Percentiles rank a stretch among this genome's conserved stretches.
Evolutionary conservation across 2,113 vertebrate species (phyloP).

Genomic region (Sphyrna mokarran): DNA sequence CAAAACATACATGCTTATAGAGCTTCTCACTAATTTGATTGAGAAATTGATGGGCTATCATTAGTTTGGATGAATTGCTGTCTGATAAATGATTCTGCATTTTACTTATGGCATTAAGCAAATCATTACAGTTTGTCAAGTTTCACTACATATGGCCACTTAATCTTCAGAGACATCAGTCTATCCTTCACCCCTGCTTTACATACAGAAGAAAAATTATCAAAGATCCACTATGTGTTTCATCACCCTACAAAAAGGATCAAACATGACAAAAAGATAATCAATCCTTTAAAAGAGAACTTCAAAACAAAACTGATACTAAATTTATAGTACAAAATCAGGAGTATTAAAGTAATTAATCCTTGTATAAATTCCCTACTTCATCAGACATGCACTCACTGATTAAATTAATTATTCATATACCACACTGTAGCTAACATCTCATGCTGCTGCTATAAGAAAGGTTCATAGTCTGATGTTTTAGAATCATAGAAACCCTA

Average conservation of each 20-base stretch:
- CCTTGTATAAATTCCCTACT: not conserved
- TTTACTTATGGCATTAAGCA: not conserved
- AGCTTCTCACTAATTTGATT: not conserved
- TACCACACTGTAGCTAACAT: not conserved
- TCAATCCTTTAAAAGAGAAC: not conserved
- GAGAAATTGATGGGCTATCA: not conserved
- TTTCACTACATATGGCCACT: not conserved
- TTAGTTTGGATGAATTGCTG: not conserved
- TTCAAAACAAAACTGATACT: not conserved
- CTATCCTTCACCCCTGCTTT: not conserved
- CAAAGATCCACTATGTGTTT: not conserved
- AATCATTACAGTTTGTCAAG: not conserved
- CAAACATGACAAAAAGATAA: not conserved
- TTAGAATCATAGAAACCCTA: not conserved
- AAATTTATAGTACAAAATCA: slow-evolving; percentile 2
- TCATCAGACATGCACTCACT: not conserved
- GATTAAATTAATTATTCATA: not conserved
- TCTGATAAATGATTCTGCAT: not conserved
- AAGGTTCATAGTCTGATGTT: not conserved
- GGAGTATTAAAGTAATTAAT: not conserved
- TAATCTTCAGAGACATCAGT: not conserved
- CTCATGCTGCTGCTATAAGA: not conserved
- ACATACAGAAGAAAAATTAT: slow-evolving; percentile 6
- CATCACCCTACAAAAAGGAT: not conserved
- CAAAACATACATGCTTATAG: not conserved